Evolutionary conservation across 2,113 vertebrate genomes (phyloP).

Genomic region (Nannospalax galili): DNA sequence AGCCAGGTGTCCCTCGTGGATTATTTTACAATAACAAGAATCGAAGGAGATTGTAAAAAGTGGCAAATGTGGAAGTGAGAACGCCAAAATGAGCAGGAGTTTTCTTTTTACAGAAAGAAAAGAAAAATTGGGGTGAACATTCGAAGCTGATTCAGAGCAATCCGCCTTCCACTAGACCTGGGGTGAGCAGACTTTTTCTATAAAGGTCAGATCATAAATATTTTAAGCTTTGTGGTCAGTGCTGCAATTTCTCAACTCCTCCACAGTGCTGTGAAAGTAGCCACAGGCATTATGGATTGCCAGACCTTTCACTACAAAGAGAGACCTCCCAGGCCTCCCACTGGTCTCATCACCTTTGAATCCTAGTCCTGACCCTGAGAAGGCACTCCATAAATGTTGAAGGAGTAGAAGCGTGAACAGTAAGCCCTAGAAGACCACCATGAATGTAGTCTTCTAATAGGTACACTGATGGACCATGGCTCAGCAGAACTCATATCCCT

Average conservation of each 20-base stretch:
- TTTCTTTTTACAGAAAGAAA: neutral
- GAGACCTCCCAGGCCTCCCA: neutral
- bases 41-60: neutral
- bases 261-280: neutral
- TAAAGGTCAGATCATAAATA: neutral
- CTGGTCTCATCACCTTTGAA: neutral
- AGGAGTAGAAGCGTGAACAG: neutral
- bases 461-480: neutral
- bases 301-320: no score
- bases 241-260: neutral
- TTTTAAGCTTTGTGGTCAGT: neutral
- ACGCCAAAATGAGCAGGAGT: neutral
- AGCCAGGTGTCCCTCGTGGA: no score
- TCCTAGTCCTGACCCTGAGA: neutral
- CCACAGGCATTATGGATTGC: neutral
- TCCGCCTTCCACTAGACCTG: neutral
- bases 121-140: neutral
- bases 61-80: neutral
- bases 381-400: neutral
- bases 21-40: neutral
- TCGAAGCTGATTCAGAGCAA: neutral
- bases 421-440: neutral
- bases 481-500: neutral
- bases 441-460: neutral
- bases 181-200: neutral